Percentiles rank a stretch among this genome's conserved stretches.
Evolutionary conservation across 1,140 invertebrate genomes (phyloP).

Genomic region (Drosophila oshimai): DNA sequence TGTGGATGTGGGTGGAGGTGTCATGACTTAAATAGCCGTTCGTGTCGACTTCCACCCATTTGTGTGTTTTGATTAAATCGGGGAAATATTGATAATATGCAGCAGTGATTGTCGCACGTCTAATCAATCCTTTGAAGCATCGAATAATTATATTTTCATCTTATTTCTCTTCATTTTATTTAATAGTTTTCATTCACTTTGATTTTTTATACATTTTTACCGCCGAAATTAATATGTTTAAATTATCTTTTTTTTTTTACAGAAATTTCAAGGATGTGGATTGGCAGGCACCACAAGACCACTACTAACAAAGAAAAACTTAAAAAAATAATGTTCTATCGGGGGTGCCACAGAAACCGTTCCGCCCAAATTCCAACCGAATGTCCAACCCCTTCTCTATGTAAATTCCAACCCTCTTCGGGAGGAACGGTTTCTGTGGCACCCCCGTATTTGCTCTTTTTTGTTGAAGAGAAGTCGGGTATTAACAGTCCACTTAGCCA

Average conservation of each 20-base stretch:
- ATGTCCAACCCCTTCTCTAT: too few species aligned
- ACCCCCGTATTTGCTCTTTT: constrained; percentile 3
- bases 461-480: constrained; percentile 19
- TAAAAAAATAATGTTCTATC: neutral
- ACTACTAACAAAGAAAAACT: neutral
- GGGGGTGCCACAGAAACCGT: too few species aligned
- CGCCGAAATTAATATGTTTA: too few species aligned
- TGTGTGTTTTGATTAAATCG: constrained; percentile 16
- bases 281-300: neutral
- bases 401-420: too few species aligned
- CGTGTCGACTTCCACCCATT: constrained; percentile 6
- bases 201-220: too few species aligned
- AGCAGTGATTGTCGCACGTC: neutral
- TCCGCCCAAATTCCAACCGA: too few species aligned
- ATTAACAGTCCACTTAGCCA: constrained; percentile 52
- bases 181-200: too few species aligned
- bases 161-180: too few species aligned
- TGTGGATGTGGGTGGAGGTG: constrained; percentile 36
- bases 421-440: too few species aligned
- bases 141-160: too few species aligned
- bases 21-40: constrained; percentile 19
- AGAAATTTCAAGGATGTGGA: too few species aligned
- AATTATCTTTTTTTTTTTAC: too few species aligned
- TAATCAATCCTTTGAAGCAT: neutral
- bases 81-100: constrained; percentile 16